Conservation (phyloP, 2,797 vertebrate species). For the Esox lucius region DNA sequence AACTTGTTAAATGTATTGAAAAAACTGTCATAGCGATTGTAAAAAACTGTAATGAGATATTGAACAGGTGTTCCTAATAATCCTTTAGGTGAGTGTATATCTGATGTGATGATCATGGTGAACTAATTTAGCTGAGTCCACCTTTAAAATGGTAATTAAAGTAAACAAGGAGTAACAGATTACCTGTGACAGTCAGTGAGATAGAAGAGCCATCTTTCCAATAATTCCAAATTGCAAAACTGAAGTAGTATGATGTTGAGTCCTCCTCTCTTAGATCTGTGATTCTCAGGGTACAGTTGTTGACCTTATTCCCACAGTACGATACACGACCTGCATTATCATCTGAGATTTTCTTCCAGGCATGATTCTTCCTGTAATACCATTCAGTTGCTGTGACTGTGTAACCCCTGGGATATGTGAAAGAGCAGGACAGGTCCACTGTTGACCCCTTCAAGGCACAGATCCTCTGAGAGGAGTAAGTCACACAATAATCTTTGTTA, state of each 20-base stretch:
- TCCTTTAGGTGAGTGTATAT: no score
- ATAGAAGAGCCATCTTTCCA: background rate
- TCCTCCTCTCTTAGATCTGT: no score
- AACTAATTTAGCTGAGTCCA: no score
- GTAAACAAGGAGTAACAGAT: background rate
- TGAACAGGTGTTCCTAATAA: no score
- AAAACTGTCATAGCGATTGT: no score
- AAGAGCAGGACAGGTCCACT: constrained; percentile 1
- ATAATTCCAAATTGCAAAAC: constrained; percentile 31
- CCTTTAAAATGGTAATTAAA: no score
- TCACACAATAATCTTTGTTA: background rate
- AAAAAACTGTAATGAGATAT: no score
- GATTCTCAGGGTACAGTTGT: no score
- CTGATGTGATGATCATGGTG: no score
- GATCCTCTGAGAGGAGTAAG: background rate
- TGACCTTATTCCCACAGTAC: fast-evolving
- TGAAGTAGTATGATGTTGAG: constrained; percentile 34
- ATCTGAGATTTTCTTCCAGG: background rate
- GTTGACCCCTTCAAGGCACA: no score
- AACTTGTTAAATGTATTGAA: no score
- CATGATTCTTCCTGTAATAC: constrained; percentile 8
- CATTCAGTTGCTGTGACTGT: background rate
- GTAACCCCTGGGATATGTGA: background rate
- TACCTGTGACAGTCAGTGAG: constrained; percentile 29
- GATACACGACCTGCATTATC: constrained; percentile 22